Evolutionary conservation across 2,888 invertebrate genomes (phyloP).

Genomic region (Cepaea hortensis): DNA sequence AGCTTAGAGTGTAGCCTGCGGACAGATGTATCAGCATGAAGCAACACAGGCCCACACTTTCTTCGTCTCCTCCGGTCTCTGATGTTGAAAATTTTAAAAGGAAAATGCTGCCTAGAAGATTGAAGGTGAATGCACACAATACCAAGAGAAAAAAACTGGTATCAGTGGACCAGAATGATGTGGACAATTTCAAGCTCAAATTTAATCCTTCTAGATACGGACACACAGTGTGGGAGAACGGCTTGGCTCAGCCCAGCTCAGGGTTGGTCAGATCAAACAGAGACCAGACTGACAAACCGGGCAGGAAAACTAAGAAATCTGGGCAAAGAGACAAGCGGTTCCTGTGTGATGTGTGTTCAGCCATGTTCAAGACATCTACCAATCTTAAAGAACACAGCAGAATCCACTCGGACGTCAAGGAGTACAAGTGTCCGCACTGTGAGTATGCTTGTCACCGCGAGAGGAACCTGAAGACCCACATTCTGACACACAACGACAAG

Average conservation of each 20-base stretch:
- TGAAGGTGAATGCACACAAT: not conserved
- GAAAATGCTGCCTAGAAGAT: not conserved
- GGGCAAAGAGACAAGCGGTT: not conserved
- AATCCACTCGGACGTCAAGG: constrained; percentile 31
- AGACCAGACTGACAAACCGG: not conserved
- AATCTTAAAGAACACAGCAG: constrained; percentile 40
- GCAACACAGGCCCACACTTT: not conserved
- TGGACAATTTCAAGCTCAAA: constrained; percentile 30
- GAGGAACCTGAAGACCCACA: constrained; percentile 41
- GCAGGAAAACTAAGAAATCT: not conserved
- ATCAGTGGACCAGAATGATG: not conserved
- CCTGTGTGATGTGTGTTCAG: constrained; percentile 41
- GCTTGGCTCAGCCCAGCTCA: too few relatives aligned
- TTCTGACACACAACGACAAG: constrained; percentile 34
- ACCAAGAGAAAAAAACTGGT: not conserved
- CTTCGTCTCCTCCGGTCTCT: not conserved
- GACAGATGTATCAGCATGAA: not conserved
- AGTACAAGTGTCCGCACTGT: constrained; percentile 40
- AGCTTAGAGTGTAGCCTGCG: not conserved
- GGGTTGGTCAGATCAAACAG: not conserved
- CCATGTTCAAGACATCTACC: constrained; percentile 38
- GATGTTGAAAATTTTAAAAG: constrained; percentile 38
- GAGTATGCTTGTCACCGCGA: constrained; percentile 41
- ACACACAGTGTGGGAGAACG: not conserved
- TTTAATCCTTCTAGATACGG: constrained; percentile 7